phyloP scores from a whole-genome alignment of 2,888 invertebrate genomes.

The Mythimna albipuncta region DNA sequence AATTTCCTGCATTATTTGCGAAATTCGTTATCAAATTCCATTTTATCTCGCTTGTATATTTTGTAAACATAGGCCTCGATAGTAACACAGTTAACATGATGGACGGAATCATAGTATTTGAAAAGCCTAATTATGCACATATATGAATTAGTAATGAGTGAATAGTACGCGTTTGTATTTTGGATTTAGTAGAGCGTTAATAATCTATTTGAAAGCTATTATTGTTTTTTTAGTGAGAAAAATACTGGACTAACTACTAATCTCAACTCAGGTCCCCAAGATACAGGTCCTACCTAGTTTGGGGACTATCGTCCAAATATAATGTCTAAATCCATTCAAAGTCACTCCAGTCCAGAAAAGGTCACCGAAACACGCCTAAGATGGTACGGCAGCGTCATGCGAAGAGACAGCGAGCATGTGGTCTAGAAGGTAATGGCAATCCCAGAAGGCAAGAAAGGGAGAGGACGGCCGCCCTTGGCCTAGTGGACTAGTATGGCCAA shows the following conservation, averaged over 20 bases:
- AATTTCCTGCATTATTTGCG: constrained; percentile 41
- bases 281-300: too few species aligned
- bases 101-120: constrained; percentile 55
- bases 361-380: too few species aligned
- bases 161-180: constrained; percentile 31
- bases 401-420: too few species aligned
- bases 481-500: too few species aligned
- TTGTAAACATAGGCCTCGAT: constrained; percentile 31
- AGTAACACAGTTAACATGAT: constrained; percentile 33
- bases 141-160: constrained; percentile 56
- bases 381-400: too few species aligned
- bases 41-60: constrained; percentile 39
- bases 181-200: constrained; percentile 22
- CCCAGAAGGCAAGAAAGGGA: too few species aligned
- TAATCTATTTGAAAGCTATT: constrained; percentile 30
- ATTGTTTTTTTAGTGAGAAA: not conserved
- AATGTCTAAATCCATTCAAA: too few species aligned
- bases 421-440: too few species aligned
- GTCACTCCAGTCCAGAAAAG: too few species aligned
- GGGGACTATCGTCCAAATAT: too few species aligned
- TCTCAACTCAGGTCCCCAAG: too few species aligned
- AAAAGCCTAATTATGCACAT: constrained; percentile 60
- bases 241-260: not conserved
- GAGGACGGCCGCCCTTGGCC: too few species aligned
- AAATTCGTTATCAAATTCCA: constrained; percentile 45